Evolutionary conservation across 1,140 invertebrate genomes (phyloP).

Genomic region (Lepidotrigona ventralis): DNA sequence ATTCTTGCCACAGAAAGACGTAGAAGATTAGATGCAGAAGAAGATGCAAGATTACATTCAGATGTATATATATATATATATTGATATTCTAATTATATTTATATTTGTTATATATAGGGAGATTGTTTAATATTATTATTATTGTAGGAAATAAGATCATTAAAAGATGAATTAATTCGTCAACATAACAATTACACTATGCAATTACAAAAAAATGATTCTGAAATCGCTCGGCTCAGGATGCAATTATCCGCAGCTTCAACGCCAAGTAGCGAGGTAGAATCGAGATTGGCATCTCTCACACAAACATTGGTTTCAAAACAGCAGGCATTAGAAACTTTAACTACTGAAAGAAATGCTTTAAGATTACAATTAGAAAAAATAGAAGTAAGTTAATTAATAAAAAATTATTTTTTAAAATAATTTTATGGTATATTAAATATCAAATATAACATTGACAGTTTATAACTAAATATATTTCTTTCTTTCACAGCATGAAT

Average conservation of each 20-base stretch:
- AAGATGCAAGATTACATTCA: slow-evolving; percentile 81
- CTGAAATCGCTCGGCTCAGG: slow-evolving; percentile 83
- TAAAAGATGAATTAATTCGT: slow-evolving; percentile 82
- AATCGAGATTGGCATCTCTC: slow-evolving; percentile 85
- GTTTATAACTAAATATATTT: background rate
- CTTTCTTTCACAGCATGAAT: slow-evolving; percentile 76
- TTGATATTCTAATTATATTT: slow-evolving; percentile 26
- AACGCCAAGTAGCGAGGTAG: slow-evolving; percentile 83
- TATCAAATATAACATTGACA: background rate
- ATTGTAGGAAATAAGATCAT: slow-evolving; percentile 82
- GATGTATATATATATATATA: too few species aligned
- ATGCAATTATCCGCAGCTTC: slow-evolving; percentile 81
- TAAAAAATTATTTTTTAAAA: background rate
- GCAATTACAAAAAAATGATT: slow-evolving; percentile 82
- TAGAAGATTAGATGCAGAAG: slow-evolving; percentile 81
- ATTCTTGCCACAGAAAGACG: slow-evolving; percentile 81
- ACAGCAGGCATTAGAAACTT: slow-evolving; percentile 87
- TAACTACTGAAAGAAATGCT: slow-evolving; percentile 90
- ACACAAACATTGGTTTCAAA: slow-evolving; percentile 91
- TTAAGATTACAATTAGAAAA: slow-evolving; percentile 89
- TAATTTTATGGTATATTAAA: background rate
- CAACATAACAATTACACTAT: slow-evolving; percentile 80
- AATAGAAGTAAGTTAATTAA: slow-evolving; percentile 82
- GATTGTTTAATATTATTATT: slow-evolving; percentile 18
- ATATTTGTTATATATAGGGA: slow-evolving; percentile 2